These are phyloP conservation scores for Thunnus thynnus DNA, from an alignment of 2,113 vertebrate genomes.

Conservation along the genomic window DNA sequence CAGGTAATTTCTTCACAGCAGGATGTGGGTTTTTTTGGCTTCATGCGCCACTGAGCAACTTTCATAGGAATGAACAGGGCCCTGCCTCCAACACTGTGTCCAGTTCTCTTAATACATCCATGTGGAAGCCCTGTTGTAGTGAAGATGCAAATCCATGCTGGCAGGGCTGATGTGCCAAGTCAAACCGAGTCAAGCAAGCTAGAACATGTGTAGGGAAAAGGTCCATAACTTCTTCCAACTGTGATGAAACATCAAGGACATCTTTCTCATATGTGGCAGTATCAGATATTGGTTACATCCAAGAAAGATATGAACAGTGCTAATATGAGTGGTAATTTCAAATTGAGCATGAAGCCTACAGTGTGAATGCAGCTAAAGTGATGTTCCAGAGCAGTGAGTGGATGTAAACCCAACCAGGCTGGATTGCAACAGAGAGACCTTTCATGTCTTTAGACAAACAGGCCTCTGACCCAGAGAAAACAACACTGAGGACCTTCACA, in stretches of 20 bases:
- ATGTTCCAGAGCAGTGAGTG: background rate
- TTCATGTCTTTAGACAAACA: conserved; percentile 46
- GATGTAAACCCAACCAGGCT: background rate
- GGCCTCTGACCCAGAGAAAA: conserved; percentile 38
- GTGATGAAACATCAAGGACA: background rate
- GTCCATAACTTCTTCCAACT: background rate
- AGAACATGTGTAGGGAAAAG: too few species aligned
- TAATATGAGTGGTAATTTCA: background rate
- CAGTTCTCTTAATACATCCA: too few species aligned
- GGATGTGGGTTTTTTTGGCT: too few species aligned
- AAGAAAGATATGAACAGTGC: background rate
- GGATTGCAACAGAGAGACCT: conserved; percentile 27
- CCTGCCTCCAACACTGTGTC: too few species aligned
- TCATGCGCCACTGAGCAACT: too few species aligned
- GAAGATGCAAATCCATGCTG: too few species aligned
- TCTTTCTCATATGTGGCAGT: background rate
- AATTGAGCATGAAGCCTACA: background rate
- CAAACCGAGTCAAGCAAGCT: too few species aligned
- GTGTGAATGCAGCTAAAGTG: background rate
- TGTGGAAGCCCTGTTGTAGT: too few species aligned
- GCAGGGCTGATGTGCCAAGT: too few species aligned
- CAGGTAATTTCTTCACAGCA: too few species aligned
- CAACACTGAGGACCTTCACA: background rate
- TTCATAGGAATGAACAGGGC: too few species aligned
- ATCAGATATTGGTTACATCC: background rate